phyloP scores from a whole-genome alignment of 2,797 vertebrate genomes.

The Dicrostonyx torquatus region DNA sequence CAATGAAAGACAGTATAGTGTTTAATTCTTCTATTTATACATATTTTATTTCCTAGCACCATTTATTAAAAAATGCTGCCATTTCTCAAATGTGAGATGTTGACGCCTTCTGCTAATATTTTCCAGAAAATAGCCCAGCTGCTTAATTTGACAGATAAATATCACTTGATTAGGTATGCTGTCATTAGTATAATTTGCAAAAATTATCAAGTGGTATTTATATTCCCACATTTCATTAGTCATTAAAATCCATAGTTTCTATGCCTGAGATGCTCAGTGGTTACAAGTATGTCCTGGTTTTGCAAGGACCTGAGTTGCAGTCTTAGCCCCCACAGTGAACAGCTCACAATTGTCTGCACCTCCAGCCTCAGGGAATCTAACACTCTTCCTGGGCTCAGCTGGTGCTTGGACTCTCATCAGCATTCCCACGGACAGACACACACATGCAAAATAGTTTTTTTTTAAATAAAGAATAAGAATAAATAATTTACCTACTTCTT shows the following conservation, averaged over 20 bases:
- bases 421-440: not conserved
- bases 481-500: not conserved
- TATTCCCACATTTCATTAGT: not conserved
- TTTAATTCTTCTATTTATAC: not conserved
- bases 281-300: not conserved
- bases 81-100: not conserved
- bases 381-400: not conserved
- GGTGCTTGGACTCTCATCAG: not conserved
- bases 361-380: not conserved
- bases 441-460: not conserved
- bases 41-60: not conserved
- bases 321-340: not conserved
- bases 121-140: constrained; percentile 35
- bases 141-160: not conserved
- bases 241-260: constrained; percentile 8
- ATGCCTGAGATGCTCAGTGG: not conserved
- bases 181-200: not conserved
- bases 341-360: not conserved
- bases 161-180: not conserved
- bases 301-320: not conserved
- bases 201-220: constrained; percentile 5
- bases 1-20: not conserved
- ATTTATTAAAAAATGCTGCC: not conserved
- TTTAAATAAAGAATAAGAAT: not conserved
- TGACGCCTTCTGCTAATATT: not conserved